Evolutionary conservation across 2,888 invertebrate genomes (phyloP), one percentile per base, ranked within the genome.

Genomic region (Drosophila limbata): DNA sequence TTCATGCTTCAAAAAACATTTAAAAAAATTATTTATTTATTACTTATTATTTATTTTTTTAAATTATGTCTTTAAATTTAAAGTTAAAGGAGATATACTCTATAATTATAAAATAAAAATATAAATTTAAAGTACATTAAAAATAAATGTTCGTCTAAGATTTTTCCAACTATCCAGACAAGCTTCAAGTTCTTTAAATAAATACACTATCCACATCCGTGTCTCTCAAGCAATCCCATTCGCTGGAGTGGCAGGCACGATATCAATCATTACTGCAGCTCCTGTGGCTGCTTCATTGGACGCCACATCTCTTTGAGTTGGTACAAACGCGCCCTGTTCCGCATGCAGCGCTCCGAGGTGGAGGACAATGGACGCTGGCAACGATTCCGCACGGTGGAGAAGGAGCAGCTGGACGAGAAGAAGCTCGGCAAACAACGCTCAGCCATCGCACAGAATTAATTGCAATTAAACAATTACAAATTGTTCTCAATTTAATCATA

Each of bases 201-300:
- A 25, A 25, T 25, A 25, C 5, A n/a, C 21, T 25, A 1, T 25
- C 21, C 21, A 25, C 21, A 25, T 25, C 21, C 5, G 1, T 25
- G 3, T 25, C 25, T 3, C 25, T 3, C 1, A 1, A 91, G 92
- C 70, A 82, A 81, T 39, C 91, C 91, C 48, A 90, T 92, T 42
- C 76, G 76, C 42, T 91, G 91, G 92, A 51, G 47, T 10, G 91
- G 91, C 3, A 83, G 92, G 1, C 82, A 90, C 17, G 92, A 92
- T 53, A 76, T 88, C 40, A 92, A 92, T 77, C 92, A 92, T 60
- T 92, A 92, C 57, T 92, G 92, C 71, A 81, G 88, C 45, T 73
- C 84, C 39, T 92, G 92, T 42, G 92, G 92, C 51, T 92, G 92
- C 47, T 92, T 86, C 47, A 87, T 92, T 63, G 92, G 92, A n/a